Evolutionary conservation across 2,888 invertebrate genomes (phyloP), one percentile per base, ranked within the genome.

Genomic region (Frankliniella intonsa): DNA sequence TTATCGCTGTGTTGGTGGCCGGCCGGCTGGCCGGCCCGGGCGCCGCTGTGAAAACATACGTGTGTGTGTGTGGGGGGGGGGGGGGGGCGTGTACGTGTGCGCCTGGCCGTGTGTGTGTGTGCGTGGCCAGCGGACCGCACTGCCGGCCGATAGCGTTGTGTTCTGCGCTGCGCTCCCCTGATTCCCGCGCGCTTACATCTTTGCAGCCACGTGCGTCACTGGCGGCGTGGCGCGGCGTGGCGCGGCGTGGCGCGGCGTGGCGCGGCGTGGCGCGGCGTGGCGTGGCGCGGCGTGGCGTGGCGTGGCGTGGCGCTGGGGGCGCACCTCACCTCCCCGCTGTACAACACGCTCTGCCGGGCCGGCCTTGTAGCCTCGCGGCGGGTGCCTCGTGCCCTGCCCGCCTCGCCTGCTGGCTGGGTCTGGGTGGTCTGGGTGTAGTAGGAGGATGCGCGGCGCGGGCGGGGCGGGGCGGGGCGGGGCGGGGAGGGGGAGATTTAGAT

Each of bases 121-220:
- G 55, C 11, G 55, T 1, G 55, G 55, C 12, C 69, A 25, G 69
- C 69, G 69, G 69, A 7, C 69, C 25, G 69, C 69, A 76, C 69
- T 76, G 69, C 69, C 69, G 69, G 25, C 69, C 69, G 69, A 76
- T 76, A 76, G 69, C 69, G 7, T 69, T 69, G 69, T 69, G 55
- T 2, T 17, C 17, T 2, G 17, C n/a, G 69, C 69, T n/a, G n/a
- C 22, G 69, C 19, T 69, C n/a, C 69, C 22, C n/a, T 69, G n/a
- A 0, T n/a, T n/a, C 22, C 22, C 12, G 55, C 55, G 55, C 55
- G 55, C 38, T 38, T 38, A 38, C 38, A 38, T 38, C 38, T 38
- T 38, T 19, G 55, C 55, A 14, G 3, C 55, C 17, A 14, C 55
- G 14, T 17, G 17, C n/a, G 69, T 22, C 22, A 11, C 11, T 69